Evolutionary conservation across 2,888 invertebrate species (phyloP).

Genomic region (Eupithecia subumbrata): DNA sequence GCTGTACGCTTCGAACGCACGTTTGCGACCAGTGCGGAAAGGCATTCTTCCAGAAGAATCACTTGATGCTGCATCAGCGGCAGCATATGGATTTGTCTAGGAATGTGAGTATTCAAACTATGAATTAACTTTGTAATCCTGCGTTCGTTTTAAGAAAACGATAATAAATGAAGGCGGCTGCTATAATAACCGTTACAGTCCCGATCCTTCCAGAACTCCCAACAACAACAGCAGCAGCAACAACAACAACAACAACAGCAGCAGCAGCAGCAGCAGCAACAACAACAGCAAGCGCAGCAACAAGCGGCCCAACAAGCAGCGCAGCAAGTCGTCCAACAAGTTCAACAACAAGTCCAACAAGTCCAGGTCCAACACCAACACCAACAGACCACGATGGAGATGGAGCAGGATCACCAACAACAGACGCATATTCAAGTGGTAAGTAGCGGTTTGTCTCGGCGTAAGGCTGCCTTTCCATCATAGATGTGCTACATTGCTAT

Average conservation of each 20-base stretch:
- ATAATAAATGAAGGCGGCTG: slow-evolving; percentile 20
- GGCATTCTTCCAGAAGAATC: slow-evolving; percentile 94
- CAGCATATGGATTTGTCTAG: slow-evolving; percentile 89
- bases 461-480: too few species aligned
- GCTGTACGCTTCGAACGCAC: slow-evolving; percentile 91
- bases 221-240: slow-evolving; percentile 61
- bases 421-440: slow-evolving; percentile 81
- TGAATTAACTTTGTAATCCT: neutral
- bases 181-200: slow-evolving; percentile 33
- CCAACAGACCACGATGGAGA: slow-evolving; percentile 66
- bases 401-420: slow-evolving; percentile 77
- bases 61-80: slow-evolving; percentile 91
- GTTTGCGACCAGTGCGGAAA: slow-evolving; percentile 92
- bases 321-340: slow-evolving; percentile 60
- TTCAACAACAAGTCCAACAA: slow-evolving; percentile 60
- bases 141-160: neutral
- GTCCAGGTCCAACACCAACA: slow-evolving; percentile 69
- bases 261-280: slow-evolving; percentile 53
- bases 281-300: slow-evolving; percentile 64
- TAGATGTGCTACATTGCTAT: too few species aligned
- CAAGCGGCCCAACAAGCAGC: slow-evolving; percentile 69
- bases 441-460: slow-evolving; percentile 46
- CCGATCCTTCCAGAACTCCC: slow-evolving; percentile 33
- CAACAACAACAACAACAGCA: slow-evolving; percentile 49
- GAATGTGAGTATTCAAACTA: slow-evolving; percentile 55